phyloP scores from a whole-genome alignment of 2,113 vertebrate genomes.

The Carettochelys insculpta region DNA sequence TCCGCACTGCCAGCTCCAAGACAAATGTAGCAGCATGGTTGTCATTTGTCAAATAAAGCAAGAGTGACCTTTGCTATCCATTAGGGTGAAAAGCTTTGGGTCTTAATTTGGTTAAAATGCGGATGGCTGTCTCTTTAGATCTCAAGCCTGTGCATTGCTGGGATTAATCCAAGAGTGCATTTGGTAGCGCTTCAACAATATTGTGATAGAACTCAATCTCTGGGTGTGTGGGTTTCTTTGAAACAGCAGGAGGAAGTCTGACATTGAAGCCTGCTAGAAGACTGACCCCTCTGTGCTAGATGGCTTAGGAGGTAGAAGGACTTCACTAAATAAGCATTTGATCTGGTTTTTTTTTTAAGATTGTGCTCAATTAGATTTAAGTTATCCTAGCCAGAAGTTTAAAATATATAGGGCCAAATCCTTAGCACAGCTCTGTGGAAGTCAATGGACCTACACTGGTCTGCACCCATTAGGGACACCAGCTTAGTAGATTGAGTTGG shows the following conservation, averaged over 20 bases:
- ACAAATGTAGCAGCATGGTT: conserved; percentile 57
- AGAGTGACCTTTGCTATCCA: conserved; percentile 68
- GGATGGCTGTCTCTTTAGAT: conserved; percentile 37
- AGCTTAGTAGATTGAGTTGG: background rate
- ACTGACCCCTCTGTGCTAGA: conserved; percentile 27
- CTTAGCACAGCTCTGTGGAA: background rate
- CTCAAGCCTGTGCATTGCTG: background rate
- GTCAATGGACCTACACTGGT: accelerated
- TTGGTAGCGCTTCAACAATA: conserved; percentile 35
- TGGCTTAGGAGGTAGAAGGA: conserved; percentile 12
- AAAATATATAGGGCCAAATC: background rate
- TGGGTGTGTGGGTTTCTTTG: background rate
- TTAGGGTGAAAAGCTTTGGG: conserved; percentile 64
- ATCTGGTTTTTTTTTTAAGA: background rate
- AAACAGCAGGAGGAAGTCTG: conserved; percentile 22
- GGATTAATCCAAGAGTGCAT: conserved; percentile 62
- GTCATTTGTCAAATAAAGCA: conserved; percentile 64
- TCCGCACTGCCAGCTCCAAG: conserved; percentile 58
- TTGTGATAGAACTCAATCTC: conserved; percentile 47
- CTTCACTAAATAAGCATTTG: background rate
- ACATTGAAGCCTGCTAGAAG: background rate
- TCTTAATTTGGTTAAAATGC: conserved; percentile 62
- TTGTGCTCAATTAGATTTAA: background rate
- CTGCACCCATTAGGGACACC: background rate
- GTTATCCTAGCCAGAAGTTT: background rate